These are phyloP conservation scores for Cheilosia impressa DNA, from an alignment of 2,888 invertebrate genomes.

Conservation along the genomic window DNA sequence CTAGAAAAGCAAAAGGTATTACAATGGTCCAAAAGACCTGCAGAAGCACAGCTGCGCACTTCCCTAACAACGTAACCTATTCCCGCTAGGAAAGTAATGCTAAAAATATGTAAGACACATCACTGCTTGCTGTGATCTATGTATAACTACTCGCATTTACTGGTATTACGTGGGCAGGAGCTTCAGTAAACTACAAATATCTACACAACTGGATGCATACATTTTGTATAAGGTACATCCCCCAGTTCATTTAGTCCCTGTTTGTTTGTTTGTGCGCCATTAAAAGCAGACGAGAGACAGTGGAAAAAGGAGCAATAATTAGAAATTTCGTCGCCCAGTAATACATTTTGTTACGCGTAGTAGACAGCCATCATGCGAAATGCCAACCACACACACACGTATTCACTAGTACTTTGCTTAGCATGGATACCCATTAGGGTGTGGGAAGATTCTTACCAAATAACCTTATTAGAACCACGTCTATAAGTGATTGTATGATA, in stretches of 20 bases:
- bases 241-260: constrained; percentile 10
- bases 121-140: too few relatives aligned
- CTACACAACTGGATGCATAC: neutral
- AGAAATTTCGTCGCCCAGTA: constrained; percentile 45
- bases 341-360: constrained; percentile 44
- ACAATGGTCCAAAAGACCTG: too few relatives aligned
- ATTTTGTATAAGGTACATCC: constrained; percentile 1
- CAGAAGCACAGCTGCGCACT: too few relatives aligned
- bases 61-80: too few relatives aligned
- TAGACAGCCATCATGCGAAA: constrained; percentile 31
- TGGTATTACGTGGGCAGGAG: too few relatives aligned
- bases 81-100: too few relatives aligned
- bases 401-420: constrained; percentile 9
- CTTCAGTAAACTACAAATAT: neutral
- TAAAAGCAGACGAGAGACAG: neutral
- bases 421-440: constrained; percentile 2
- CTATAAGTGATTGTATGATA: constrained; percentile 48
- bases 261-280: constrained; percentile 2
- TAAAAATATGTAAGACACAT: too few relatives aligned
- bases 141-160: too few relatives aligned
- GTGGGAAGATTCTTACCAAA: constrained; percentile 22
- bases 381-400: constrained; percentile 23
- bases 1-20: too few relatives aligned
- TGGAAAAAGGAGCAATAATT: constrained; percentile 24
- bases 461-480: constrained; percentile 46